Percentiles rank a stretch among this genome's conserved stretches.
Conservation (phyloP, 1,140 invertebrate species). For the Drosophila asahinai region DNA sequence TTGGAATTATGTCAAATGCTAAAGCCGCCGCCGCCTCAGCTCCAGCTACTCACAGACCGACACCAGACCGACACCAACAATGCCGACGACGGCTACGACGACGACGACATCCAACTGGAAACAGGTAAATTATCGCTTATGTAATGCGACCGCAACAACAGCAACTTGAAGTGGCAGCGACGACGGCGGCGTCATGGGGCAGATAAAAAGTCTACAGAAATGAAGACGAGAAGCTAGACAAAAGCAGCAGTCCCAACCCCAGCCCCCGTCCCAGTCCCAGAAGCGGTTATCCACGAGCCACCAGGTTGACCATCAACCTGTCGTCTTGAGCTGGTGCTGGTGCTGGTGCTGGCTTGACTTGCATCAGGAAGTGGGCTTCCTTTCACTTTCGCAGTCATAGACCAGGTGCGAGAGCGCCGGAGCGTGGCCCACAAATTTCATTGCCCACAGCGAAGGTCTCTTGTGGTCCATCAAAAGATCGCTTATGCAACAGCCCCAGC, state of each 20-base stretch:
- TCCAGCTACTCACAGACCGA: not conserved
- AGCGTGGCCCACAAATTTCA: slow-evolving; percentile 62
- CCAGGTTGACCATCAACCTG: no score
- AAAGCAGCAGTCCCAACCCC: not conserved
- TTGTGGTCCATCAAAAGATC: slow-evolving; percentile 46
- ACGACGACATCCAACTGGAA: slow-evolving; percentile 67
- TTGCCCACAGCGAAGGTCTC: slow-evolving; percentile 67
- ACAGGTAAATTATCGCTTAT: slow-evolving; percentile 81
- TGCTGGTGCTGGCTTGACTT: not conserved
- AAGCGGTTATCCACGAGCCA: no score
- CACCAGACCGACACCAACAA: slow-evolving; percentile 29
- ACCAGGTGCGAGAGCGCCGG: slow-evolving; percentile 46
- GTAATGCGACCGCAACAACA: slow-evolving; percentile 64
- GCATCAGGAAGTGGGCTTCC: slow-evolving; percentile 79
- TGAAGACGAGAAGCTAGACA: slow-evolving; percentile 20
- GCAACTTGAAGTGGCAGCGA: slow-evolving; percentile 11
- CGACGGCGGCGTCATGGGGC: slow-evolving; percentile 6
- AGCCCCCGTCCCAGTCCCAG: not conserved
- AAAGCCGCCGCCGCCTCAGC: slow-evolving; percentile 39
- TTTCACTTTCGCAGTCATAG: slow-evolving; percentile 74
- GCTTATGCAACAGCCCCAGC: slow-evolving; percentile 27
- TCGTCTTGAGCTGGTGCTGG: no score
- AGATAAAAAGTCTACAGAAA: slow-evolving; percentile 4
- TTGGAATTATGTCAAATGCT: slow-evolving; percentile 78
- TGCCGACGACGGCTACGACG: slow-evolving; percentile 29